Evolutionary conservation across 92 coral and sea anemone species (phyloP).

Genomic region (Heteractis magnifica): DNA sequence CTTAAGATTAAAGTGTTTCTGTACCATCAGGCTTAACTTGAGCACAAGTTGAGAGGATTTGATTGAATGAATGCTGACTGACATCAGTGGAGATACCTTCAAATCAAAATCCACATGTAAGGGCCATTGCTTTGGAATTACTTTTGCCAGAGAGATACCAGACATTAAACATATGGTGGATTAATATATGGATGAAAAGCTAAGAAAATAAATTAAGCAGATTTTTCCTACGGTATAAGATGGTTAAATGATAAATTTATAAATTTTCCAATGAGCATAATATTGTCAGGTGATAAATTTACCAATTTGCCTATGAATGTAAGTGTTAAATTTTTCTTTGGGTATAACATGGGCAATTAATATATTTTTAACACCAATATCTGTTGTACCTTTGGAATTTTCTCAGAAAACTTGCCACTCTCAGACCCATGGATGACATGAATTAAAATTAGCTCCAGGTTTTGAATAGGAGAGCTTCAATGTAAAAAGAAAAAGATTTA

Average conservation of each 20-base stretch:
- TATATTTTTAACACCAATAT: neutral
- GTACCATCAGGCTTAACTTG: constrained; percentile 76
- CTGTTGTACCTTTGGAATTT: constrained; percentile 64
- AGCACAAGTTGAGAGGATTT: constrained; percentile 89
- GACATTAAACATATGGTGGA: no score
- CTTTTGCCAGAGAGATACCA: no score
- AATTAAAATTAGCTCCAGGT: constrained; percentile 70
- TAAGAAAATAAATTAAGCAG: no score
- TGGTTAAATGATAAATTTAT: no score
- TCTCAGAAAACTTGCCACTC: constrained; percentile 77
- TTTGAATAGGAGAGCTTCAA: constrained; percentile 50
- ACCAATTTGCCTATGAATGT: no score
- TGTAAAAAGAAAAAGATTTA: neutral
- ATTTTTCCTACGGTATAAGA: no score
- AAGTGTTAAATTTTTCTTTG: no score
- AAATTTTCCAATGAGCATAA: no score
- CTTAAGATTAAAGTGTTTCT: constrained; percentile 84
- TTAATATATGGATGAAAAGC: no score
- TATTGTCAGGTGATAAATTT: no score
- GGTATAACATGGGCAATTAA: no score
- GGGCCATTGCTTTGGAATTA: no score
- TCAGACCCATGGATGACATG: constrained; percentile 86
- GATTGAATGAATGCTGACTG: constrained; percentile 64
- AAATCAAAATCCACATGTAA: neutral
- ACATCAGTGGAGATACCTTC: constrained; percentile 65